Evolutionary conservation across 2,888 invertebrate species (phyloP).

Genomic region (Dynastes grantii): DNA sequence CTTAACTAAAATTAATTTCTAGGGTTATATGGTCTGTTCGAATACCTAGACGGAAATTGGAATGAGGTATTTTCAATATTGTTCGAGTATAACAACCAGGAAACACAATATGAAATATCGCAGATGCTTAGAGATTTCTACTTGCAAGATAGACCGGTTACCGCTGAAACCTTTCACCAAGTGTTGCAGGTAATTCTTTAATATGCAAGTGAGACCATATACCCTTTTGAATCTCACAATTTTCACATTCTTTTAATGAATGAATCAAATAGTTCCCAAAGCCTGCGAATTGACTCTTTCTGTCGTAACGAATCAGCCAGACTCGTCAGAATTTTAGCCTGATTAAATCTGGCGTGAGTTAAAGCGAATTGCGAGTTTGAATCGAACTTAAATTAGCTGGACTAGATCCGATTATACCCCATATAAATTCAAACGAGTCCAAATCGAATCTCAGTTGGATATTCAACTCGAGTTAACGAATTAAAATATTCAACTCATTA

Average conservation of each 20-base stretch:
- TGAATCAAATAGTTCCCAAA: too few species aligned
- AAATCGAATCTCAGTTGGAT: too few species aligned
- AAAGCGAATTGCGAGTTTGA: too few species aligned
- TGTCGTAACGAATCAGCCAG: too few species aligned
- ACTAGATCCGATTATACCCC: too few species aligned
- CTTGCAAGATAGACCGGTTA: conserved; percentile 58
- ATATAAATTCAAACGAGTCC: too few species aligned
- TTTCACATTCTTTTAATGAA: background rate
- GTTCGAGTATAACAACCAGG: conserved; percentile 59
- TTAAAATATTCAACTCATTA: background rate
- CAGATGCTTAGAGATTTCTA: conserved; percentile 62
- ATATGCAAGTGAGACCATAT: background rate
- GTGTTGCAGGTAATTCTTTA: conserved; percentile 59
- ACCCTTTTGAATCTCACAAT: background rate
- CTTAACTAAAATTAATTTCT: too few species aligned
- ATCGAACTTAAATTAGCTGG: too few species aligned
- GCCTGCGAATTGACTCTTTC: too few species aligned
- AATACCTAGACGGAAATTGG: conserved; percentile 67
- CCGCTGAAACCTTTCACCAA: conserved; percentile 57
- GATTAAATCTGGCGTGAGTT: too few species aligned
- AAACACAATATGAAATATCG: conserved; percentile 57
- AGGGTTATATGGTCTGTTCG: conserved; percentile 61
- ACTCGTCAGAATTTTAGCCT: too few species aligned
- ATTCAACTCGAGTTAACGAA: too few species aligned
- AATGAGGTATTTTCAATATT: conserved; percentile 61